Percentiles rank a stretch among this genome's conserved stretches.
phyloP scores from a whole-genome alignment of 2,113 vertebrate genomes.

The Spilogale gracilis region DNA sequence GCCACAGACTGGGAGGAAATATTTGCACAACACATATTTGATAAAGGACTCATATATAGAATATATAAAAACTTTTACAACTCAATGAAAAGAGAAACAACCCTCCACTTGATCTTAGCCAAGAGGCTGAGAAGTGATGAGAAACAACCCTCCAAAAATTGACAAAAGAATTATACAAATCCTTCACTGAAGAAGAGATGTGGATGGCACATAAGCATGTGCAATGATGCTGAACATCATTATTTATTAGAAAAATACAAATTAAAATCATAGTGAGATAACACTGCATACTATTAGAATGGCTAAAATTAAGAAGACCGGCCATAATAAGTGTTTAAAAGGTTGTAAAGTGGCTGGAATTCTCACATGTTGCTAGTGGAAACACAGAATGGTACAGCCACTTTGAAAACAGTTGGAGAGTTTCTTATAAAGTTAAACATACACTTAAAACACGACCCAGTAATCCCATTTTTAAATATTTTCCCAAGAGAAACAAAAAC shows the following conservation, averaged over 20 bases:
- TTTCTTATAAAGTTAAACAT: slow-evolving; percentile 44
- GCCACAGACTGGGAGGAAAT: not conserved
- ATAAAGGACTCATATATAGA: slow-evolving; percentile 10
- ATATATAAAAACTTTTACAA: not conserved
- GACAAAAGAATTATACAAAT: slow-evolving; percentile 9
- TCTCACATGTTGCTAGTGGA: not conserved
- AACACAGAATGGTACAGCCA: not conserved
- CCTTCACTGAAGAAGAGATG: not conserved
- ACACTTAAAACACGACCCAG: not conserved
- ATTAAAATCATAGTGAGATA: not conserved
- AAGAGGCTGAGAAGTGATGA: slow-evolving; percentile 6
- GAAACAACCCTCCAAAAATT: not conserved
- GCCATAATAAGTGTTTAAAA: not conserved
- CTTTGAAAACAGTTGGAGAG: not conserved
- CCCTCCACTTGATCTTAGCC: not conserved
- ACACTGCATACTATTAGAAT: not conserved
- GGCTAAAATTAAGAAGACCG: not conserved
- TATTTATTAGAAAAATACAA: slow-evolving; percentile 38
- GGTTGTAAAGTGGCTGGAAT: not conserved
- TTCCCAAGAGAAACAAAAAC: slow-evolving; percentile 36
- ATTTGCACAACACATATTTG: slow-evolving; percentile 20
- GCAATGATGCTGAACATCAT: not conserved
- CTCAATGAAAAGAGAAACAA: not conserved
- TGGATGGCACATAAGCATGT: not conserved
- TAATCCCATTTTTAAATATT: slow-evolving; percentile 19